Base-by-base conservation (phyloP, 1,140 invertebrate species). In the Drosophila ficusphila region DNA sequence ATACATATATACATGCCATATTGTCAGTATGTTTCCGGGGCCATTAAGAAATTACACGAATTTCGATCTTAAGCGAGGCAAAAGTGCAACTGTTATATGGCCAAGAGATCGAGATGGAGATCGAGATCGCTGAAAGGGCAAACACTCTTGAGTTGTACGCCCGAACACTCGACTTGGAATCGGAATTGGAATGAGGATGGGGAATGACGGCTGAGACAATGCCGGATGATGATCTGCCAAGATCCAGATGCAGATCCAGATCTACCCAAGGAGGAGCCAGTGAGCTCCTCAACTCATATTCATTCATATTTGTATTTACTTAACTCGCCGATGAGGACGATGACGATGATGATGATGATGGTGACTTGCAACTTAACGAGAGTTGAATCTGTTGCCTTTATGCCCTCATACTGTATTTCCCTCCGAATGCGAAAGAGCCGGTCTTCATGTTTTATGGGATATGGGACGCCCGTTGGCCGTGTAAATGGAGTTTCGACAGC, bases 401-500 rank as follows among this genome's bases (percentile, higher is more conserved):
- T 75, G 49, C 36, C 53, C 65, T 74, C 36, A 52, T 54, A n/a
- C n/a, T n/a, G n/a, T n/a, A 53, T 64, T 56, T 61, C 21, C 41
- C 23, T 4, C 12, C 3, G 3, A 19, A 47, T 68, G 67, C 79
- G 58, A 83, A 83, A 83, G 79, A 38, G 51, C 41, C 79, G 54
- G 79, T 67, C 75, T 61, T 31, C 54, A 75, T 83, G 56, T 68
- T 85, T 85, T 83, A 76, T 76, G 79, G 79, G 75, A 76, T 83
- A 76, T 76, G 79, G 79, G 75, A 76, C 75, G 79, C 75, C 79
- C 71, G 79, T 69, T 85, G 76, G 60, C 73, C 75, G 81, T 86
- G 82, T 88, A 88, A 88, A 88, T 88, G 82, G 82, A 88, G 82
- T 88, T 88, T 88, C 82, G 82, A 88, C 82, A 88, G 82, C 82